These are phyloP conservation scores for Tricholauxania praeusta DNA, from an alignment of 2,888 invertebrate genomes.

Conservation along the genomic window DNA sequence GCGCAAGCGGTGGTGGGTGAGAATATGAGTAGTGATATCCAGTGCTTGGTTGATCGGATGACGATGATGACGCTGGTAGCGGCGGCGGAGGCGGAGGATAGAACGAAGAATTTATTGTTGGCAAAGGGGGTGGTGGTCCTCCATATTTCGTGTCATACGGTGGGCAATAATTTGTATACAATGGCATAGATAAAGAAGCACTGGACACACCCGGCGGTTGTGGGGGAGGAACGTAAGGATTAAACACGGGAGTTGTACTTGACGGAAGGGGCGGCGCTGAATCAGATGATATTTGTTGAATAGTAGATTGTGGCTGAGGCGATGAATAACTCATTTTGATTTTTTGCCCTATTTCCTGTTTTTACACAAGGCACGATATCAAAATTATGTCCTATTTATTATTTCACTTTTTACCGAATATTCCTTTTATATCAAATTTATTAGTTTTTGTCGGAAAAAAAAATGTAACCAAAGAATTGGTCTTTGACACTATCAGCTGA, in stretches of 20 bases:
- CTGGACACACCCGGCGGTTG: constrained; percentile 15
- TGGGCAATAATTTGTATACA: constrained; percentile 1
- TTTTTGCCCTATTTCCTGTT: too few species aligned
- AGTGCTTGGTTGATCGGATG: background rate
- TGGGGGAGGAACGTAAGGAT: constrained; percentile 42
- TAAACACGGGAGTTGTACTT: constrained; percentile 33
- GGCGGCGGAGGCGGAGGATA: constrained; percentile 26
- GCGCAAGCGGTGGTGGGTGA: constrained; percentile 41
- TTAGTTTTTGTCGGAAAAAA: too few species aligned
- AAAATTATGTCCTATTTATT: too few species aligned
- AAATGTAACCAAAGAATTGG: too few species aligned
- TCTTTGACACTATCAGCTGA: too few species aligned
- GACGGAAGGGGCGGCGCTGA: constrained; percentile 32
- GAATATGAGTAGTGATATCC: constrained; percentile 43
- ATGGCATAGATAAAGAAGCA: constrained; percentile 22
- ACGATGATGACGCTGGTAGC: background rate
- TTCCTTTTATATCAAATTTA: too few species aligned
- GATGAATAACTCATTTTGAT: constrained; percentile 51
- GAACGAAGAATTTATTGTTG: constrained; percentile 1
- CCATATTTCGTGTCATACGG: constrained; percentile 21
- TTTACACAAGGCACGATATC: too few species aligned
- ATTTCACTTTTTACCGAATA: too few species aligned
- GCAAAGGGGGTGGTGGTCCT: constrained; percentile 2
- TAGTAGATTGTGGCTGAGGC: constrained; percentile 45
- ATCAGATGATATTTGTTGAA: constrained; percentile 34